phyloP scores from a whole-genome alignment of 2,797 vertebrate genomes.

The Tinamus major region DNA sequence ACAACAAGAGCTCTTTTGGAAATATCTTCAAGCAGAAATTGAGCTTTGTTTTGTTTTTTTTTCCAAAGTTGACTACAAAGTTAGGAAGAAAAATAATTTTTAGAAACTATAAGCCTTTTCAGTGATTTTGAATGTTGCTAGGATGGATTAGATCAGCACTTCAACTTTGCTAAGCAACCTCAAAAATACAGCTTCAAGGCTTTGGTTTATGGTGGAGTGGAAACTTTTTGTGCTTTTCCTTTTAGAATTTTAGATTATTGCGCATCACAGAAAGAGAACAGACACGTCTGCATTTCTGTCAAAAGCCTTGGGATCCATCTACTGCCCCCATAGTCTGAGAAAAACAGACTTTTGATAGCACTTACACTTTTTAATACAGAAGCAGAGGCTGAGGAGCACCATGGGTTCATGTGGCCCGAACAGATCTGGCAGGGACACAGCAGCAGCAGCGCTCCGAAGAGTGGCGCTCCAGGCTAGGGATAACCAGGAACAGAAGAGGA shows the following conservation, averaged over 20 bases:
- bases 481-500: background rate
- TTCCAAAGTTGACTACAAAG: background rate
- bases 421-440: background rate
- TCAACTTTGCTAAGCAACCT: background rate
- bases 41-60: background rate
- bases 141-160: background rate
- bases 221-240: background rate
- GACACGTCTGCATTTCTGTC: fast-evolving
- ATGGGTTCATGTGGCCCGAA: too few species aligned
- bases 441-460: background rate
- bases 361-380: background rate
- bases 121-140: background rate
- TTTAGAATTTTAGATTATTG: background rate
- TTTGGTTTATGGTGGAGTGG: background rate
- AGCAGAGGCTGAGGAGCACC: background rate
- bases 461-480: background rate
- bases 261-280: background rate
- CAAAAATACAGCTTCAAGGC: background rate
- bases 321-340: background rate
- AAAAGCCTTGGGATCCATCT: background rate
- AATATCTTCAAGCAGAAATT: background rate
- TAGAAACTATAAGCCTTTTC: background rate
- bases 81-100: background rate
- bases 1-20: background rate
- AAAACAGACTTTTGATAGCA: fast-evolving